Base-by-base conservation (phyloP, 2,113 vertebrate species). In the Epinephelus moara region DNA sequence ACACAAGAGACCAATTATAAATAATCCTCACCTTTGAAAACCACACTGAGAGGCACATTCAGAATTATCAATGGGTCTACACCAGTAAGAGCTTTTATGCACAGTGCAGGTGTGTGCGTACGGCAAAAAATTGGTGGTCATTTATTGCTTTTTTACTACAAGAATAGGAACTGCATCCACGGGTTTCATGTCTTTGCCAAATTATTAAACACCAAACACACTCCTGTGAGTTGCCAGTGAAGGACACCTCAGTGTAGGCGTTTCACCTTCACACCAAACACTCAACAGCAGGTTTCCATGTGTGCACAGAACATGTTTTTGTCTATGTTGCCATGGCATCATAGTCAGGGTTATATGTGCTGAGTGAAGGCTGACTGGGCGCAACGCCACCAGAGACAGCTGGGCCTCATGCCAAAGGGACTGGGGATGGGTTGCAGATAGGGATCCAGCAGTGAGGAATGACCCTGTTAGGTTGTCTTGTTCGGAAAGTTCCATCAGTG, bases 241-340 rank as follows among this genome's bases (percentile, higher is more conserved):
- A 88, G 76, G 68, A 62, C 40, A 2, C 64, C 23, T 80, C 57
- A 6, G 30, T 68, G 64, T 57, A 55, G 70, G 68, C 27, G 75
- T 85, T 88, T 92, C 88, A 91, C 91, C 90, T 92, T 92, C 92
- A 89, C 76, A 61, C 80, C 55, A 17, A 68, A 68, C 63, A 64
- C 61, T 64, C 73, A 81, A 61, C 78, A 68, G 82, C 83, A 71
- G 64, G 57, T 82, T 77, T 77, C 70, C 17, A 74, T 56, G 52
- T 14, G 25, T 55, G 59, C 52, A 53, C 23, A 70, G 55, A 21
- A 70, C 1, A 2, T 19, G 19, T 68, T 72, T 72, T 63, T 56
- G 18, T 30, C 30, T 3, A 9, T 2, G 4, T 56, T 79, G 47
- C 83, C 19, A 9, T 76, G 70, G 63, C 23, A 23, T 81, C 88